Conservation (phyloP, 2,888 invertebrate species). For the Tipula helvola region DNA sequence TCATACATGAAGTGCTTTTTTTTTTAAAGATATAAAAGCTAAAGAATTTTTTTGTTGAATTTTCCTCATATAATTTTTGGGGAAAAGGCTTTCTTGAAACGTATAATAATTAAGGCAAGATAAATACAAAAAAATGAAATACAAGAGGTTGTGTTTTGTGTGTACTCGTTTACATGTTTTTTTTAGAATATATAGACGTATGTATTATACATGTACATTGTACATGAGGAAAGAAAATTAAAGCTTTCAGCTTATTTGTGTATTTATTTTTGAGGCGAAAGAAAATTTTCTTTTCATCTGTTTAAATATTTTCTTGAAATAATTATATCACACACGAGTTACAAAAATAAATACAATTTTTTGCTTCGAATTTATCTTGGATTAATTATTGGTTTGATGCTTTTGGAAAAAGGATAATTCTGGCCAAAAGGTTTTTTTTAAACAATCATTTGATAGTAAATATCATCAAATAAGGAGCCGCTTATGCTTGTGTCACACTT, state of each 20-base stretch:
- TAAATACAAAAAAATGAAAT: neutral
- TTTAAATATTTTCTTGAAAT: neutral
- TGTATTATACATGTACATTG: neutral
- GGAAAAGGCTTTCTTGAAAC: neutral
- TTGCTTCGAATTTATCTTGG: too few relatives aligned
- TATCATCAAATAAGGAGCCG: too few relatives aligned
- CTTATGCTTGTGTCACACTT: too few relatives aligned
- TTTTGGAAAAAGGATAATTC: neutral
- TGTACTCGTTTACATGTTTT: neutral
- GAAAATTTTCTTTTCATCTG: neutral
- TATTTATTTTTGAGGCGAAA: neutral
- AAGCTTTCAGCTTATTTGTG: neutral
- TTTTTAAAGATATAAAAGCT: neutral
- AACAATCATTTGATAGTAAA: neutral
- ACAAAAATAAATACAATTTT: neutral
- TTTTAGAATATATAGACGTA: neutral
- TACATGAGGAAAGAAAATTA: neutral
- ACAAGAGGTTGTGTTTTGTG: neutral
- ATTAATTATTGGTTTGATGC: neutral
- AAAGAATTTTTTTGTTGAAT: neutral
- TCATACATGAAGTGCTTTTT: neutral
- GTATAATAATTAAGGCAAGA: neutral
- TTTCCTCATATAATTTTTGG: neutral
- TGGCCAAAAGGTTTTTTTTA: neutral
- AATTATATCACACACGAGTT: neutral